phyloP scores from a whole-genome alignment of 2,797 vertebrate genomes.

The Dipus sagitta region DNA sequence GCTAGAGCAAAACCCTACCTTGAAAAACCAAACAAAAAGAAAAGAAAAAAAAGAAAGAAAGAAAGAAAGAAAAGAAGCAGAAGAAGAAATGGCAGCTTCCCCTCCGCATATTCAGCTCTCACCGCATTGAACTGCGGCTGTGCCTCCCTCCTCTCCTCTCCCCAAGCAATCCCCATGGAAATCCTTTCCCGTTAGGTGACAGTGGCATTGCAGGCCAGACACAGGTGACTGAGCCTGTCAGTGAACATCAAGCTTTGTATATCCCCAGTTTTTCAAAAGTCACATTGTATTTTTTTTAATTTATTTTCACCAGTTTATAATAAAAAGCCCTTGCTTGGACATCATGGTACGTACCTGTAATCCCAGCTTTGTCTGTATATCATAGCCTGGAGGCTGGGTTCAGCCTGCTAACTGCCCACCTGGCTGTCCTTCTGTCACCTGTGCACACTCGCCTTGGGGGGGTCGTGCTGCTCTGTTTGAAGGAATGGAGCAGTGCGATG shows the following conservation, averaged over 20 bases:
- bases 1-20: too few relatives aligned
- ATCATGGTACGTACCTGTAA: too few relatives aligned
- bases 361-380: not conserved
- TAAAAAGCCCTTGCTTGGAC: not conserved
- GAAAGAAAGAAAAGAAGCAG: too few relatives aligned
- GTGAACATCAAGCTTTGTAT: not conserved
- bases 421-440: not conserved
- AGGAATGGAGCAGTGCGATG: accelerated
- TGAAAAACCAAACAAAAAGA: too few relatives aligned
- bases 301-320: not conserved
- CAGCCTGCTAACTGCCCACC: not conserved
- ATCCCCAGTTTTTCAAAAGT: not conserved
- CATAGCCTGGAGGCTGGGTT: not conserved
- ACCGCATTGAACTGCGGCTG: too few relatives aligned
- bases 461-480: accelerated
- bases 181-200: too few relatives aligned
- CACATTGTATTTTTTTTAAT: not conserved
- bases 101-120: not conserved
- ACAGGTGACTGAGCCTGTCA: accelerated
- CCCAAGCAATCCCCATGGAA: too few relatives aligned
- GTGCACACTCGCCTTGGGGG: not conserved
- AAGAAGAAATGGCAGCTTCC: accelerated
- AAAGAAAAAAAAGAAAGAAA: too few relatives aligned
- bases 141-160: too few relatives aligned
- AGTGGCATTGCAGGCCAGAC: not conserved